Conservation (phyloP, 2,888 invertebrate genomes). For the Caenorhabditis panamensis region DNA sequence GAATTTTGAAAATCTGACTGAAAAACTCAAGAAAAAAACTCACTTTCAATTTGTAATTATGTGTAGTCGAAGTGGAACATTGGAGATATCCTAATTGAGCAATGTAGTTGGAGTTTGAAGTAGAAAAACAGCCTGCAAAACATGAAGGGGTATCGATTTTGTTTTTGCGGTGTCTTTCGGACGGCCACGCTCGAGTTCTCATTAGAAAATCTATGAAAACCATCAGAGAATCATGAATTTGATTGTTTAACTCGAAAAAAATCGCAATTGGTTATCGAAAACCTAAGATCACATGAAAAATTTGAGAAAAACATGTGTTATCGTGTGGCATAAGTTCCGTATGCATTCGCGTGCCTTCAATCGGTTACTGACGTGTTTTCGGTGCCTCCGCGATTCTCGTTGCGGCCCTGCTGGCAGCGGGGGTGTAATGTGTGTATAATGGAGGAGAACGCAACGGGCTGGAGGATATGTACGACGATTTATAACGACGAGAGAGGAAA, state of each 20-base stretch:
- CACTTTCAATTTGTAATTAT: constrained; percentile 43
- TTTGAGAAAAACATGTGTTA: constrained; percentile 47
- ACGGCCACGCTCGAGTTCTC: too few species aligned
- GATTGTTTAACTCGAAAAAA: too few species aligned
- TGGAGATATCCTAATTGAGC: constrained; percentile 43
- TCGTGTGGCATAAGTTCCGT: constrained; percentile 12
- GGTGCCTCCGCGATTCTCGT: too few species aligned
- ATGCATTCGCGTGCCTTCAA: too few species aligned
- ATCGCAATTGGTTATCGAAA: constrained; percentile 7
- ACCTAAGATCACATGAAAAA: constrained; percentile 51
- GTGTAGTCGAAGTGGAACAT: constrained; percentile 38
- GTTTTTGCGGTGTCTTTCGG: constrained; percentile 15
- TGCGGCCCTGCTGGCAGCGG: neutral
- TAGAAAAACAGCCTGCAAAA: constrained; percentile 24
- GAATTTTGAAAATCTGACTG: neutral
- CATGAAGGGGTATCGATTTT: neutral
- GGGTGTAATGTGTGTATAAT: neutral
- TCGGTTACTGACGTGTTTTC: constrained; percentile 12
- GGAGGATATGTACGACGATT: neutral
- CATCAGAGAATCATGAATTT: too few species aligned
- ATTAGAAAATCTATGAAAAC: too few species aligned
- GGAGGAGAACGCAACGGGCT: neutral
- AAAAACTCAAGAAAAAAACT: constrained; percentile 1
- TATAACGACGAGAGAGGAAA: neutral
- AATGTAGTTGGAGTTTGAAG: constrained; percentile 2